Base-by-base conservation (phyloP, 2,113 vertebrate species). In the Noctilio leporinus region DNA sequence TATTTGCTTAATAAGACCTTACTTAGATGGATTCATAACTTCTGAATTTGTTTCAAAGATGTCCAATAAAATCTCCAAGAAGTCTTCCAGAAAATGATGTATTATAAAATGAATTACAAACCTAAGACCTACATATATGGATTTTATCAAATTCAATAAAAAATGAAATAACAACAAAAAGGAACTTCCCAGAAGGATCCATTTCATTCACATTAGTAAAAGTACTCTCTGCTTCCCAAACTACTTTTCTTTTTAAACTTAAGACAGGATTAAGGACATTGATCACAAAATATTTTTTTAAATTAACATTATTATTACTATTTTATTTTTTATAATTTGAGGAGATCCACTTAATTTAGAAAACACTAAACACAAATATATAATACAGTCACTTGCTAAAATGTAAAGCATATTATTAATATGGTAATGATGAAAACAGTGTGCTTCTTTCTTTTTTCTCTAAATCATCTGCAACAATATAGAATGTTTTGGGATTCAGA, bases 361-460 rank as follows among this genome's bases (percentile, higher is more conserved):
- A 82, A 92, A 94, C 17, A 35, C 9, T 49, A 26, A 59, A 26
- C 9, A 69, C 4, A 86, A 62, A 86, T 87, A 17, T 51, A 70
- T 82, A 96, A 35, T 62, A 73, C 28, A 81, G n/a, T 94, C 38
- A 55, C 24, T 93, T 85, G 35, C n/a, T 95, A 89, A 78, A 82
- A 2, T 75, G 5, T 12, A 85, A 95, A 92, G 28, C 12, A 70
- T 1, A 26, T 47, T 92, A 82, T 87, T 84, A 57, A 70, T 88
- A 90, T 80, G 40, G 35, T 89, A 89, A 78, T 62, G 11, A 16
- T 65, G 51, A 86, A 95, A 94, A 86, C 43, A 96, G 76, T 93
- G 88, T 45, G 26, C 20, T 53, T 78, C 51, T 87, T 40, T 78
- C 33, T 45, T 45, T 82, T 76, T 51, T 95, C 43, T 80, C 3